phyloP scores from a whole-genome alignment of 2,888 invertebrate genomes.

The Terebella lapidaria region DNA sequence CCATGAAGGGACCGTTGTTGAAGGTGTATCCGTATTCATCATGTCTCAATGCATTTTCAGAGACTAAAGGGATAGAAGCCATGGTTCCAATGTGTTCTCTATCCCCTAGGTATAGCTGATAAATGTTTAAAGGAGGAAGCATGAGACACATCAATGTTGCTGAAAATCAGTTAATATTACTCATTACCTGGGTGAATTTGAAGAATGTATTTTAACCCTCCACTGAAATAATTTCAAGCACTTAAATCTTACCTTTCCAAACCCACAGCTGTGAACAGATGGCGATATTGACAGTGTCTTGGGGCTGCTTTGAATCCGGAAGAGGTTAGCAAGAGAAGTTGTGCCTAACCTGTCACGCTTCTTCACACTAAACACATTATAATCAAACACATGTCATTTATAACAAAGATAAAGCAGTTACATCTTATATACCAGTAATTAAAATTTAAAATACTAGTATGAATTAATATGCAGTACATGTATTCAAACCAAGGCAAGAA shows the following conservation, averaged over 20 bases:
- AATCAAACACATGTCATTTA: too few relatives aligned
- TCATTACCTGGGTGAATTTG: too few relatives aligned
- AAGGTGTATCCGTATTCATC: slow-evolving; percentile 38
- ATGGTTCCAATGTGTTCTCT: slow-evolving; percentile 32
- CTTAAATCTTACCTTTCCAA: slow-evolving; percentile 41
- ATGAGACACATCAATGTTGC: too few relatives aligned
- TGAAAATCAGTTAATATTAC: too few relatives aligned
- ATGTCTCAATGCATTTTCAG: slow-evolving; percentile 36
- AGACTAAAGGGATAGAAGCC: slow-evolving; percentile 41
- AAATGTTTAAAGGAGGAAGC: neutral
- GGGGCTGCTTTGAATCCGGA: neutral
- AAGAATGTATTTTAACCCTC: too few relatives aligned
- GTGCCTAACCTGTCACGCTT: neutral
- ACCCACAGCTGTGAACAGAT: neutral
- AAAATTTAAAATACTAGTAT: too few relatives aligned
- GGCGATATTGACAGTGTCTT: neutral
- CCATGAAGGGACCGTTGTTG: slow-evolving; percentile 42
- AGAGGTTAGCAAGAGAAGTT: neutral
- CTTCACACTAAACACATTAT: neutral
- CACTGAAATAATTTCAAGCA: too few relatives aligned
- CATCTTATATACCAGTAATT: too few relatives aligned
- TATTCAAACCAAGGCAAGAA: too few relatives aligned
- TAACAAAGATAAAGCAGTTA: too few relatives aligned
- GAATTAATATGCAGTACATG: too few relatives aligned
- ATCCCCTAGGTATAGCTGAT: neutral